Conservation (phyloP, 1,140 invertebrate genomes). For the Brachionus manjavacas region DNA sequence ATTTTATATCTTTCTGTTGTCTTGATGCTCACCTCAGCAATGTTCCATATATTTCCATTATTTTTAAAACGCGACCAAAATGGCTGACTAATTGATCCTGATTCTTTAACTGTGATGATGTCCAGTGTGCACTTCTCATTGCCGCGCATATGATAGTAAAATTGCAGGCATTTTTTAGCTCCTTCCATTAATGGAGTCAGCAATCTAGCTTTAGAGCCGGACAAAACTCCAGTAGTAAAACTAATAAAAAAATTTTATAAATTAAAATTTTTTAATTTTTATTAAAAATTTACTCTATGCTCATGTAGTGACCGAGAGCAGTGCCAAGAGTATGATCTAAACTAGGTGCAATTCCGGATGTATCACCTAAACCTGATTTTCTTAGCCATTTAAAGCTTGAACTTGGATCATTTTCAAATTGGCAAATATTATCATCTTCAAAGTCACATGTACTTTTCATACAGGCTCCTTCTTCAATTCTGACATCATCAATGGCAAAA, state of each 20-base stretch:
- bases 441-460: slow-evolving; percentile 42
- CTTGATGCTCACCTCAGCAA: slow-evolving; percentile 11
- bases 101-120: background rate
- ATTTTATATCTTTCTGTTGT: background rate
- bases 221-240: background rate
- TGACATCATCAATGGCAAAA: slow-evolving; percentile 51
- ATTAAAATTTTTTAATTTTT: background rate
- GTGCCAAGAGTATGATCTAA: slow-evolving; percentile 31
- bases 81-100: background rate
- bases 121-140: slow-evolving; percentile 17
- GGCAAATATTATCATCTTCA: slow-evolving; percentile 20
- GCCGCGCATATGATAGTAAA: slow-evolving; percentile 18
- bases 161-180: background rate
- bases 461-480: slow-evolving; percentile 47
- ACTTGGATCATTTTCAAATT: background rate
- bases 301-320: slow-evolving; percentile 46
- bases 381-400: background rate
- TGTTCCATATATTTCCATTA: slow-evolving; percentile 9
- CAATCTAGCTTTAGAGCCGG: slow-evolving; percentile 35
- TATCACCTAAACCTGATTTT: background rate
- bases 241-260: background rate
- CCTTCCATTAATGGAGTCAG: background rate
- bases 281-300: slow-evolving; percentile 47
- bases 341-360: background rate
- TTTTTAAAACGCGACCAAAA: slow-evolving; percentile 1